Percentiles rank a stretch among this genome's conserved stretches.
Evolutionary conservation across 2,888 invertebrate genomes (phyloP).

Genomic region (Leptarthrus brevirostris): DNA sequence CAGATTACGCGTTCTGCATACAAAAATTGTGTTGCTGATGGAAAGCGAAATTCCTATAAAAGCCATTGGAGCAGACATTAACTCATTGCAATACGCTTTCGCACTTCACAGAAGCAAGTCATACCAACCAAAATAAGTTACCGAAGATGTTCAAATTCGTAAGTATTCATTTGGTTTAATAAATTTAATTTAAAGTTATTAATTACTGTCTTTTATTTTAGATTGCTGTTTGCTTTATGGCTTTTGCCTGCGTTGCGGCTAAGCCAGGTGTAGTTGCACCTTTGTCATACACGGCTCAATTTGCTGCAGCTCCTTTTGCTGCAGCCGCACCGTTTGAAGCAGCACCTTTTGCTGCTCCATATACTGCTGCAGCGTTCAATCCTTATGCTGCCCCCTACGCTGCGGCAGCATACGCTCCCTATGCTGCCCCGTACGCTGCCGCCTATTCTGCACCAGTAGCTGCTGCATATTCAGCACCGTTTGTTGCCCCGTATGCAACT

Average conservation of each 20-base stretch:
- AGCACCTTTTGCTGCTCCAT: not conserved
- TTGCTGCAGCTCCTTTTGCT: conserved; percentile 61
- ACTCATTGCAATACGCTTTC: not conserved
- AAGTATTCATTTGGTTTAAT: not conserved
- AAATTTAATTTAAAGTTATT: too few species aligned
- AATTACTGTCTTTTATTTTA: too few species aligned
- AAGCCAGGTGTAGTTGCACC: conserved; percentile 43
- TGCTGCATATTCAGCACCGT: conserved; percentile 18
- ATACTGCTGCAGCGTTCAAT: too few species aligned
- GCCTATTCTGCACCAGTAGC: conserved; percentile 6
- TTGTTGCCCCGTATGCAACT: conserved; percentile 28
- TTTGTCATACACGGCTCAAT: not conserved
- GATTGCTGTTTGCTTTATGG: conserved; percentile 50
- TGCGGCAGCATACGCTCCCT: conserved; percentile 58
- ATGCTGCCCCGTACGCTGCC: conserved; percentile 62
- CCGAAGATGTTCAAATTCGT: conserved; percentile 7
- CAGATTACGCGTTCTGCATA: conserved; percentile 5
- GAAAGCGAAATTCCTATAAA: conserved; percentile 17
- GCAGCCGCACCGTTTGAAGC: conserved; percentile 61
- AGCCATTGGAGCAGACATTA: not conserved
- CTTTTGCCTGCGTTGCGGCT: conserved; percentile 58
- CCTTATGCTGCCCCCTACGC: not conserved
- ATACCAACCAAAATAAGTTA: not conserved
- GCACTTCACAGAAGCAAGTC: not conserved
- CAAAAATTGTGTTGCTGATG: not conserved